These are phyloP conservation scores for Halichondria panicea DNA, from an alignment of 37 sponge, comb jelly and placozoan genomes.

Conservation along the genomic window DNA sequence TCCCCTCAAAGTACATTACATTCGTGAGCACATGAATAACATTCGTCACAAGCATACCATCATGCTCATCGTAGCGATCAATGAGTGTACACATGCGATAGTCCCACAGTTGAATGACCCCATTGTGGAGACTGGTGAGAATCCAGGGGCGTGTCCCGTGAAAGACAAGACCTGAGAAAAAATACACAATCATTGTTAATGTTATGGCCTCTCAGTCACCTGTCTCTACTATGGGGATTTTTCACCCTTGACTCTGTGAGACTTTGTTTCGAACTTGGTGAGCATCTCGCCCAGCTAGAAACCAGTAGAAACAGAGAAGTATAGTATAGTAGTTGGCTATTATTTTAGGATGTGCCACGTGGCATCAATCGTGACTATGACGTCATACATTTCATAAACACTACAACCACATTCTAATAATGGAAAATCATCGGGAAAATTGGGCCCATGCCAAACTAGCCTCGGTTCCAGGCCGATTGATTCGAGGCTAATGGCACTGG, in stretches of 20 bases:
- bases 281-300: constrained; percentile 82
- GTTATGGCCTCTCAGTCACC: neutral
- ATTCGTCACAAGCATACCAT: too few species aligned
- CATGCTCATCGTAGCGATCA: constrained; percentile 97
- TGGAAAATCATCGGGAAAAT: too few species aligned
- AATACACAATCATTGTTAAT: neutral
- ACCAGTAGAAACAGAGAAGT: neutral
- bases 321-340: too few species aligned
- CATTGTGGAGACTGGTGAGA: constrained; percentile 94
- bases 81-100: constrained; percentile 97
- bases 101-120: constrained; percentile 99
- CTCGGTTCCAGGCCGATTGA: too few species aligned
- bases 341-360: too few species aligned
- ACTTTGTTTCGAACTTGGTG: constrained; percentile 94
- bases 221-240: neutral
- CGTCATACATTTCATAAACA: too few species aligned
- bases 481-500: too few species aligned
- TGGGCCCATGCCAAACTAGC: too few species aligned
- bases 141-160: constrained; percentile 97
- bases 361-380: too few species aligned
- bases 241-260: constrained; percentile 96
- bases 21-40: too few species aligned
- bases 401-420: too few species aligned
- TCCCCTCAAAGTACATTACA: too few species aligned
- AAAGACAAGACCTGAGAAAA: constrained; percentile 81